Base-by-base conservation (phyloP, 23 tunicate genomes). In the Ciona savignyi region DNA sequence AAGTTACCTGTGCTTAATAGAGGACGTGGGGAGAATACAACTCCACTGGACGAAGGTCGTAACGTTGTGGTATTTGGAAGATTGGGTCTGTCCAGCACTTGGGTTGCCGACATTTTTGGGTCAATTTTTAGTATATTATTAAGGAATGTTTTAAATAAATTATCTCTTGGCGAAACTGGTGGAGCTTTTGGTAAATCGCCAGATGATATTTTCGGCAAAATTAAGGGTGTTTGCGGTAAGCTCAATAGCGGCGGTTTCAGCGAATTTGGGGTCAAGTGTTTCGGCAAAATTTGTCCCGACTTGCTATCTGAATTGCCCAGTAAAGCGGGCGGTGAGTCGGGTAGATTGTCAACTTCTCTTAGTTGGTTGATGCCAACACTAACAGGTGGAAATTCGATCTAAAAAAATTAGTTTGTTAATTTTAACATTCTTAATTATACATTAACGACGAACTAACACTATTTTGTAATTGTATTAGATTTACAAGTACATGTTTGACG, bases 21-120 rank as follows among this genome's bases (percentile, higher is more conserved):
- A 27, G 87, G 87, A 23, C 96, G 30, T 21, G 96, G 96, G 3
- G 96, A 88, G 35, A 88, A 81, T 3, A 82, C 80, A 1, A 88
- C 67, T 0, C 96, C 96, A 6, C 84, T 85, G 0, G 96, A 88
- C 22, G 83, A 75, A 3, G 96, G 96, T 31, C 96, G 63, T 42
- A 88, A 75, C 1, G 51, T 60, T 15, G 11, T 15, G 56, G 9
- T 42, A 42, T 9, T 15, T 9, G 88, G 74, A n/a, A 71, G 62
- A 31, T 72, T 26, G 3, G 56, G 56, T 74, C 33, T 30, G 68
- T 70, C 66, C 32, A 76, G 68, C 1, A 69, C 81, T 62, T 68
- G 81, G 21, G 61, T 33, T 3, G 76, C 29, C 1, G 85, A 67
- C 85, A 80, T 80, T 2, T 23, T 51, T 11, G 77, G 15, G 11